These are phyloP conservation scores for Phoenicopterus ruber DNA, from an alignment of 2,113 vertebrate species.

Conservation along the genomic window DNA sequence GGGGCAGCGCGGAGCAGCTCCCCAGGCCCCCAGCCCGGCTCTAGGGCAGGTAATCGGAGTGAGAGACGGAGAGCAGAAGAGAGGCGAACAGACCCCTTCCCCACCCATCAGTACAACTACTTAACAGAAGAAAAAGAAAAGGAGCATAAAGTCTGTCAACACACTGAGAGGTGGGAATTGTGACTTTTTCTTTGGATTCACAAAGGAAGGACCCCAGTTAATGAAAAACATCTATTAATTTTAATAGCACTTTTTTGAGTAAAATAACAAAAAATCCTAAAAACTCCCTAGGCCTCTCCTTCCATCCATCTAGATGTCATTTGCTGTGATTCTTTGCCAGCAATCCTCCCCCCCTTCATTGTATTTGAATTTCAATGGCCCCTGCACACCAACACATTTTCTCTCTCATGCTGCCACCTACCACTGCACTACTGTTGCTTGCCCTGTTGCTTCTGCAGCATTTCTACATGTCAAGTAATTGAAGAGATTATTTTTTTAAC, in stretches of 20 bases:
- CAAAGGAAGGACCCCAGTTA: neutral
- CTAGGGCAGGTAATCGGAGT: neutral
- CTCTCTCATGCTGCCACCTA: conserved; percentile 14
- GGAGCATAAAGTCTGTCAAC: neutral
- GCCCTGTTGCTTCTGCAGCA: neutral
- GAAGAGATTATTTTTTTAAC: neutral
- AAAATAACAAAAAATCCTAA: neutral
- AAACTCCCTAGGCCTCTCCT: neutral
- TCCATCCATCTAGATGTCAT: neutral
- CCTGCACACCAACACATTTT: neutral
- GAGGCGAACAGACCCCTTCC: accelerated
- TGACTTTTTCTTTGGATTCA: neutral
- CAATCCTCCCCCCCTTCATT: neutral
- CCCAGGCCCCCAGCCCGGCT: too few relatives aligned
- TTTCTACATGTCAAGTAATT: neutral
- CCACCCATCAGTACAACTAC: too few relatives aligned
- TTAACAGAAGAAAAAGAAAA: neutral
- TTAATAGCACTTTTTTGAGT: neutral
- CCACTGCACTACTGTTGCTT: neutral
- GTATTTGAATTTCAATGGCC: neutral
- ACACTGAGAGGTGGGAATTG: neutral
- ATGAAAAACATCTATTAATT: neutral
- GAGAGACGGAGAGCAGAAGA: neutral
- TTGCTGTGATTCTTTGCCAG: neutral
- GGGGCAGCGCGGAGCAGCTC: too few relatives aligned